Evolutionary conservation across 2,797 vertebrate species (phyloP).

Genomic region (Halcyon leucocephala): DNA sequence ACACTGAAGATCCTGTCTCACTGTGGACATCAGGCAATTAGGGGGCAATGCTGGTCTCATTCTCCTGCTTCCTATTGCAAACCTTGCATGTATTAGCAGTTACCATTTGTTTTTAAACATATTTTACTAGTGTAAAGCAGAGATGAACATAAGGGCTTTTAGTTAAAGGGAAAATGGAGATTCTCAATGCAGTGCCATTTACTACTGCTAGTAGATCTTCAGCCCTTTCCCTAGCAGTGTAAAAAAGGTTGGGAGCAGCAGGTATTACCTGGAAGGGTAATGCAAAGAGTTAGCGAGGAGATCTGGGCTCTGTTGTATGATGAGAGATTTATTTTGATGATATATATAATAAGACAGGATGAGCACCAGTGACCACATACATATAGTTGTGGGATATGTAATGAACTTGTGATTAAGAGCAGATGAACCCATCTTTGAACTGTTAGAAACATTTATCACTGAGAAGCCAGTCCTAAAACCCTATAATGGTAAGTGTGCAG

Average conservation of each 20-base stretch:
- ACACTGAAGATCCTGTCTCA: not conserved
- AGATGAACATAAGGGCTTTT: not conserved
- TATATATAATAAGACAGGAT: not conserved
- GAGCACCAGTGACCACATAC: not conserved
- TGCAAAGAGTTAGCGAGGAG: not conserved
- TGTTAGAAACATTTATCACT: not conserved
- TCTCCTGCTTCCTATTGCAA: not conserved
- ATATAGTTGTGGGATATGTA: not conserved
- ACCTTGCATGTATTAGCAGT: not conserved
- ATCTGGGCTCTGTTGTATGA: not conserved
- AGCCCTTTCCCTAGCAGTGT: not conserved
- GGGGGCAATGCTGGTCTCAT: not conserved
- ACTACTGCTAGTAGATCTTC: not conserved
- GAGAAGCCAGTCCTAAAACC: not conserved
- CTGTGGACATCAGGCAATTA: not conserved
- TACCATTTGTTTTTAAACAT: not conserved
- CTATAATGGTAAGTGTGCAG: not conserved
- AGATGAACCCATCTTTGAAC: not conserved
- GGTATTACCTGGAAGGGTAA: not conserved
- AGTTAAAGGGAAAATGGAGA: not conserved
- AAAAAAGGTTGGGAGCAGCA: not conserved
- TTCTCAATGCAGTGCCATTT: not conserved
- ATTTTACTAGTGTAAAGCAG: not conserved
- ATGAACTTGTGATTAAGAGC: not conserved
- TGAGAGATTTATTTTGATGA: not conserved